A percentile compares a stretch with the other conserved stretches of the same genome.
These are phyloP conservation scores for Timema cristinae DNA, from an alignment of 2,888 invertebrate species.

Conservation along the genomic window DNA sequence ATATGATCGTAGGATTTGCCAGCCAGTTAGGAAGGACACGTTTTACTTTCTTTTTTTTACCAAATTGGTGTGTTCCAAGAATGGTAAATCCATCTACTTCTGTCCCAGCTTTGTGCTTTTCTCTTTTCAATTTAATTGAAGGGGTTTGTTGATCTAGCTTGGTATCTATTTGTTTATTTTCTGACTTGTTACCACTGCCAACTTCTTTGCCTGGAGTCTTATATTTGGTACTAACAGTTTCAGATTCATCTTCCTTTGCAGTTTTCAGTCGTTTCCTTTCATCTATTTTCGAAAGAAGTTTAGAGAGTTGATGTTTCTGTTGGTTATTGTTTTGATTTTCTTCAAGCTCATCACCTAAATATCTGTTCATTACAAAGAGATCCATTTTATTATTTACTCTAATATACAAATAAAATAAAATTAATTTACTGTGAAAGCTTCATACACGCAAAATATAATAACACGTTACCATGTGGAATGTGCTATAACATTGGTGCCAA, in stretches of 20 bases:
- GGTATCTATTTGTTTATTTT: slow-evolving; percentile 32
- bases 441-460: neutral
- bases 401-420: too few relatives aligned
- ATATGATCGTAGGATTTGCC: slow-evolving; percentile 70
- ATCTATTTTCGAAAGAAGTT: slow-evolving; percentile 29
- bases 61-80: slow-evolving; percentile 59
- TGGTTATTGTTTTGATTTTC: neutral
- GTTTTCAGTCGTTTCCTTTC: slow-evolving; percentile 43
- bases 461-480: neutral
- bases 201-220: too few relatives aligned
- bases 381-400: slow-evolving; percentile 19
- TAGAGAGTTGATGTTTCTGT: slow-evolving; percentile 24
- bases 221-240: too few relatives aligned
- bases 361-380: slow-evolving; percentile 28
- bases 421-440: too few relatives aligned
- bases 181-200: slow-evolving; percentile 17
- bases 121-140: slow-evolving; percentile 21
- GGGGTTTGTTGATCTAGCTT: slow-evolving; percentile 2
- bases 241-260: neutral
- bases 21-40: slow-evolving; percentile 85
- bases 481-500: neutral
- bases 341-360: neutral
- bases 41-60: slow-evolving; percentile 50
- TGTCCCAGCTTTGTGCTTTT: slow-evolving; percentile 22
- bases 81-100: slow-evolving; percentile 54